Evolutionary conservation across 2,113 vertebrate genomes (phyloP).

Genomic region (Passer montanus): DNA sequence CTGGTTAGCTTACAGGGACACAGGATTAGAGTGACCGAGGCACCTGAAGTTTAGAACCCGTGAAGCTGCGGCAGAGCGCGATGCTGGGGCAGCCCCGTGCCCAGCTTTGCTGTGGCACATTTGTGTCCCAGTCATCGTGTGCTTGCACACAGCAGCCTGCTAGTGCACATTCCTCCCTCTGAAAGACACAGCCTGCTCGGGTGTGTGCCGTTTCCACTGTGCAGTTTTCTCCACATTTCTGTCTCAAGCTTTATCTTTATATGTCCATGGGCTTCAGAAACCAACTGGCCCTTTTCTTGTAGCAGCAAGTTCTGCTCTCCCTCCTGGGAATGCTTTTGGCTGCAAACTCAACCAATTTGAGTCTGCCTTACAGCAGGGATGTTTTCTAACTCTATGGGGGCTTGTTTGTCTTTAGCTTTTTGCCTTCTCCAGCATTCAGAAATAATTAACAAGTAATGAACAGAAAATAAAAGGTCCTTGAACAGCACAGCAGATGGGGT

Average conservation of each 20-base stretch:
- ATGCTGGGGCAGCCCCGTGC: background rate
- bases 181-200: background rate
- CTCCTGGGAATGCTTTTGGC: slow-evolving; percentile 35
- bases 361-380: background rate
- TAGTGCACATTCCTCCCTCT: background rate
- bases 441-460: slow-evolving; percentile 50
- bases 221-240: background rate
- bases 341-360: background rate
- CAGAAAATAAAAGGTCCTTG: slow-evolving; percentile 31
- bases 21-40: background rate
- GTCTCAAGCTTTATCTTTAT: background rate
- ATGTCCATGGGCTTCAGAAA: background rate
- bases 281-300: background rate
- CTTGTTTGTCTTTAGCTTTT: slow-evolving; percentile 36
- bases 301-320: background rate
- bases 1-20: background rate
- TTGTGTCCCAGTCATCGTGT: background rate
- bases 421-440: slow-evolving; percentile 10
- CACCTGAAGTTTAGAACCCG: background rate
- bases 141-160: background rate
- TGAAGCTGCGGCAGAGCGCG: background rate
- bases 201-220: fast-evolving
- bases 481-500: background rate
- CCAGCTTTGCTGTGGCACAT: background rate
- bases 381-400: background rate